Conservation (phyloP, 2,797 vertebrate genomes). For the Xerus rutilus region DNA sequence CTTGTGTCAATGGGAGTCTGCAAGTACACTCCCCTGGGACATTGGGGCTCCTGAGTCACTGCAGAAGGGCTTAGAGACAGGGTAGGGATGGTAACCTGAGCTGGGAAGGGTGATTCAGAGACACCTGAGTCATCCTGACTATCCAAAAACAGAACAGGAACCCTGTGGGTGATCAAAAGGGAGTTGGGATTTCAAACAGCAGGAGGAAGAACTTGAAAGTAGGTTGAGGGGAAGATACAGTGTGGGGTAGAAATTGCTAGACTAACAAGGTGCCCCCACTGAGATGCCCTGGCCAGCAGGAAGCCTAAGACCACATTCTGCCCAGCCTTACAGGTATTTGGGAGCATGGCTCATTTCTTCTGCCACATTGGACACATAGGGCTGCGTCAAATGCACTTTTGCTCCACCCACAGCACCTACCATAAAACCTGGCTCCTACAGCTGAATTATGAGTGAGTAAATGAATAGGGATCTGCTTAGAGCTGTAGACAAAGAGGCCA, state of each 20-base stretch:
- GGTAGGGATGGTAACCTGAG: neutral
- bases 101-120: neutral
- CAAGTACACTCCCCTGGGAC: neutral
- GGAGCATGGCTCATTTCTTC: neutral
- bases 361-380: rapidly evolving
- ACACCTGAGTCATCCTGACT: neutral
- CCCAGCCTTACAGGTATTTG: neutral
- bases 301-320: neutral
- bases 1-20: neutral
- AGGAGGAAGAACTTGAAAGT: neutral
- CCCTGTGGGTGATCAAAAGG: neutral
- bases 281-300: neutral
- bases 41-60: neutral
- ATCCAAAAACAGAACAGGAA: neutral
- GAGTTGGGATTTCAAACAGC: neutral
- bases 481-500: neutral
- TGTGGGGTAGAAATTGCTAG: neutral
- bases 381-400: neutral
- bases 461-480: neutral
- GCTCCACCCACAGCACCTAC: neutral
- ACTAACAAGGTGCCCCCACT: neutral
- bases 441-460: neutral
- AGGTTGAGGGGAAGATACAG: neutral
- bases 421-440: neutral
- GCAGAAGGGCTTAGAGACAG: neutral